These are phyloP conservation scores for Drosophila robusta DNA, from an alignment of 2,888 invertebrate genomes.

Conservation along the genomic window DNA sequence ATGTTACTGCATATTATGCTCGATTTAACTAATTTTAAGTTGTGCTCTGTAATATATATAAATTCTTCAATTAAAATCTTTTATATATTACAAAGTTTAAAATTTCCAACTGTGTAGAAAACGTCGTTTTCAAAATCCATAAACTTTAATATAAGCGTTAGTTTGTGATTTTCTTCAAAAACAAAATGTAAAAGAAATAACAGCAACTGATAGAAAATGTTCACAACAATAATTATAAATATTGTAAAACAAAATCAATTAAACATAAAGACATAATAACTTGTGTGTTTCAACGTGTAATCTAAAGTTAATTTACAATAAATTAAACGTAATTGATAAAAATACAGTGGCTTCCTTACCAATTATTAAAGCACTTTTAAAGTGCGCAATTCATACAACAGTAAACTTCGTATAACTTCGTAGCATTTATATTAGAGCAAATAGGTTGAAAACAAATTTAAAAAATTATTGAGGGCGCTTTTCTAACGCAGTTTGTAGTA, in stretches of 20 bases:
- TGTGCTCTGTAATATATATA: slow-evolving; percentile 51
- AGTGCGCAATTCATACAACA: too few species aligned
- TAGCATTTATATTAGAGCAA: too few species aligned
- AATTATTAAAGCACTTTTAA: too few species aligned
- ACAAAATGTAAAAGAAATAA: slow-evolving; percentile 21
- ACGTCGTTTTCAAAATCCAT: slow-evolving; percentile 23
- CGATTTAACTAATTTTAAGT: slow-evolving; percentile 75
- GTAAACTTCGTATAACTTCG: too few species aligned
- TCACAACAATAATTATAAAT: slow-evolving; percentile 56
- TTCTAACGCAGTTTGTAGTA: too few species aligned
- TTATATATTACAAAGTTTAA: slow-evolving; percentile 7
- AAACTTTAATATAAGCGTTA: slow-evolving; percentile 46
- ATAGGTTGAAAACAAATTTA: too few species aligned
- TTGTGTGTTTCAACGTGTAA: slow-evolving; percentile 68
- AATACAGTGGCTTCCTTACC: background rate
- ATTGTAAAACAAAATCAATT: slow-evolving; percentile 70
- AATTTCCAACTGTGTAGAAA: slow-evolving; percentile 28
- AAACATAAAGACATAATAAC: slow-evolving; percentile 60
- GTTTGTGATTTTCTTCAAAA: slow-evolving; percentile 64
- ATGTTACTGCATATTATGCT: slow-evolving; percentile 51
- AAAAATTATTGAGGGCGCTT: too few species aligned
- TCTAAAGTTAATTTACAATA: slow-evolving; percentile 66
- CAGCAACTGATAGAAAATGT: slow-evolving; percentile 56
- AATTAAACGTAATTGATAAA: slow-evolving; percentile 55
- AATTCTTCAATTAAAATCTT: slow-evolving; percentile 29